Percentiles rank a stretch among this genome's conserved stretches.
Conservation (phyloP, 2,113 vertebrate genomes). For the Echinops telfairi region DNA sequence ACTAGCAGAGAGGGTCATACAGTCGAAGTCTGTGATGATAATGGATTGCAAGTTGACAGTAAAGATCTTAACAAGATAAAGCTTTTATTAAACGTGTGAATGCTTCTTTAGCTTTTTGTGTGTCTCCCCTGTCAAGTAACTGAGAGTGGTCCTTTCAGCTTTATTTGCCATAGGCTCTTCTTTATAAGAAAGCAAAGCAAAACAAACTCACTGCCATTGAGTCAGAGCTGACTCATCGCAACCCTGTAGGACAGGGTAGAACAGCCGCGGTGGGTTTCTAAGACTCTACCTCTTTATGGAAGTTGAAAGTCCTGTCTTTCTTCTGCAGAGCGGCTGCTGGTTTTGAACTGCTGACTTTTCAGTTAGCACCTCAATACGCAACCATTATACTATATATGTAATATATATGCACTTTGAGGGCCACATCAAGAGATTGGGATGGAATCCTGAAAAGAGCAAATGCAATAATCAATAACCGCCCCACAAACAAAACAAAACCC, state of each 20-base stretch:
- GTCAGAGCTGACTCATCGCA: too few species aligned
- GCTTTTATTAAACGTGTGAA: conserved; percentile 39
- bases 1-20: not conserved
- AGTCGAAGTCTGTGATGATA: conserved; percentile 46
- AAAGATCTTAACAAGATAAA: conserved; percentile 50
- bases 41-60: conserved; percentile 33
- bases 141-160: not conserved
- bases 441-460: conserved; percentile 6
- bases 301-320: too few species aligned
- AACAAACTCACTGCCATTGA: too few species aligned
- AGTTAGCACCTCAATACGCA: too few species aligned
- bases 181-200: too few species aligned
- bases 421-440: conserved; percentile 23
- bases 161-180: not conserved
- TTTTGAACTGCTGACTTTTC: too few species aligned
- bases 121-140: not conserved
- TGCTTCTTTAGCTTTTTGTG: not conserved
- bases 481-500: too few species aligned
- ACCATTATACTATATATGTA: not conserved
- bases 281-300: too few species aligned
- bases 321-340: too few species aligned
- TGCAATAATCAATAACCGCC: not conserved
- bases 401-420: not conserved
- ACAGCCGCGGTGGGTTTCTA: too few species aligned
- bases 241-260: too few species aligned